Percentiles rank a stretch among this genome's conserved stretches.
Conservation (phyloP, 2,797 vertebrate genomes). For the Poeciliopsis turneri region DNA sequence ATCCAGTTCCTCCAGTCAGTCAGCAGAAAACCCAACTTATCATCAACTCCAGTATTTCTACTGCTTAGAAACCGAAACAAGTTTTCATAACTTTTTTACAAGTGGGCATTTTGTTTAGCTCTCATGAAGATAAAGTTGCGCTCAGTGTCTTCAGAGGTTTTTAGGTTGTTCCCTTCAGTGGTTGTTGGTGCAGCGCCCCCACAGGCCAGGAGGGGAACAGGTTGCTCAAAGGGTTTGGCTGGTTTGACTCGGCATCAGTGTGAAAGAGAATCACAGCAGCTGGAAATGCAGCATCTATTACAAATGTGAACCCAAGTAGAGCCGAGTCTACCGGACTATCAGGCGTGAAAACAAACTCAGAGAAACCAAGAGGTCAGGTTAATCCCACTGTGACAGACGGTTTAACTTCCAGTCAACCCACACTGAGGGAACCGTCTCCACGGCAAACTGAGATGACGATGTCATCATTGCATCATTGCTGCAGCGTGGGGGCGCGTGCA, state of each 20-base stretch:
- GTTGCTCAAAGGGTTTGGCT: too few species aligned
- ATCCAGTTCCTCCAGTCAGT: neutral
- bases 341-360: neutral
- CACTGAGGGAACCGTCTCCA: neutral
- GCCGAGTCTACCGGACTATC: neutral
- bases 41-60: too few species aligned
- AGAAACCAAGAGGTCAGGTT: neutral
- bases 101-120: neutral
- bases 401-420: neutral
- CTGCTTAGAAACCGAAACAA: neutral
- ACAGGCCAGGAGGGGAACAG: too few species aligned
- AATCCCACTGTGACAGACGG: neutral
- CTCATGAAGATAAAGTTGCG: too few species aligned
- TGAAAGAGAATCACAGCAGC: too few species aligned
- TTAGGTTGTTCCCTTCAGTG: too few species aligned
- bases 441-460: neutral
- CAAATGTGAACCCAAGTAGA: neutral
- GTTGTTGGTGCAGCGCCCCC: too few species aligned
- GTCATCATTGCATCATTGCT: neutral
- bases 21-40: neutral
- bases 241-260: too few species aligned
- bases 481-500: neutral
- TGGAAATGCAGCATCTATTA: too few species aligned
- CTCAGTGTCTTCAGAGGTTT: too few species aligned
- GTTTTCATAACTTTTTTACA: neutral